Evolutionary conservation across 2,888 invertebrate species (phyloP), one percentile per base, ranked within the genome.

Genomic region (Ceriagrion tenellum): DNA sequence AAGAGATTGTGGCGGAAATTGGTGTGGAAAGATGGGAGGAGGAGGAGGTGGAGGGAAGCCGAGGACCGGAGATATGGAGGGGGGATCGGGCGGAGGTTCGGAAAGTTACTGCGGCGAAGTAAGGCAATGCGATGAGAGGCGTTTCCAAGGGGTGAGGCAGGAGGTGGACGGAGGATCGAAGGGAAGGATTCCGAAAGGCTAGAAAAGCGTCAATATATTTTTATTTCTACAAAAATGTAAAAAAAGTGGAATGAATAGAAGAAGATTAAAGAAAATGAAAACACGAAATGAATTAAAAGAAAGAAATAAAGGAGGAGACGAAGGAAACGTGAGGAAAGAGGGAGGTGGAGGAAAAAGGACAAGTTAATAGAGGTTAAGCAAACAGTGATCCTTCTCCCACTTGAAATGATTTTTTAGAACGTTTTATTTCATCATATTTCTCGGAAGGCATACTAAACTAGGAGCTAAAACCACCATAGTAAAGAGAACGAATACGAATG

Each of bases 1-100:
- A 93, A 93, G 93, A 93, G 93, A 69, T 47, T 91, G 91, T 59
- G 91, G 91, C 93, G 93, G 93, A 93, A 93, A 93, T 93, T 93
- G 93, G n/a, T 63, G 93, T n/a, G 69, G 47, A 81, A 81, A 81
- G 81, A 81, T 35, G 81, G 81, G 35, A 81, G 35, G 81, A 26
- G 8, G n/a, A n/a, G 81, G 69, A 59, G 56, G n/a, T 69, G n/a
- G 69, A n/a, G 69, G 69, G 69, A 4, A 69, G 69, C 8, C n/a
- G 69, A 26, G n/a, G 69, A 59, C 16, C 20, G 93, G 40, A 47
- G 47, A 69, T n/a, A 47, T 16, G 47, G 63, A 0, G n/a, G 26
- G 47, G 30, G 91, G 59, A n/a, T n/a, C n/a, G n/a, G n/a, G n/a
- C n/a, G 23, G 26, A 23, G n/a, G 47, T 47, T 47, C 8, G 2